These are phyloP conservation scores for Myotis davidii DNA, from an alignment of 2,113 vertebrate genomes.

Conservation along the genomic window DNA sequence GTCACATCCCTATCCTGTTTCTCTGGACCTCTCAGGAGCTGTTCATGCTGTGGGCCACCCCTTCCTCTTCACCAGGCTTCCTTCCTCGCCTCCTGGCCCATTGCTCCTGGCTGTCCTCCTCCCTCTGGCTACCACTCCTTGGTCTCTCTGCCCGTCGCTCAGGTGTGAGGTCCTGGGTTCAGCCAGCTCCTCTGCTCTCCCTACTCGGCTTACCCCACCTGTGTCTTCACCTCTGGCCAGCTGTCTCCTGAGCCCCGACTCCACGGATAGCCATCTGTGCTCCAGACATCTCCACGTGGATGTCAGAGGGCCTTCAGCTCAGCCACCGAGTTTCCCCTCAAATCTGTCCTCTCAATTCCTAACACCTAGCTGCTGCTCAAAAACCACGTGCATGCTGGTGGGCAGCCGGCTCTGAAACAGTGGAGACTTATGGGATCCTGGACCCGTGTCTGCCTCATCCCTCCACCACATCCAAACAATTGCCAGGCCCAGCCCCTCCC, in stretches of 20 bases:
- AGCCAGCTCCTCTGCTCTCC: background rate
- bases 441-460: too few species aligned
- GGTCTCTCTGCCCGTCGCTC: background rate
- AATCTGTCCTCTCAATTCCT: background rate
- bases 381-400: background rate
- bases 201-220: background rate
- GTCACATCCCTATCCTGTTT: background rate
- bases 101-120: background rate
- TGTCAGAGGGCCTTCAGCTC: background rate
- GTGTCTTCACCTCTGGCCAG: background rate
- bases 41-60: background rate
- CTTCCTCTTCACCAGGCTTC: background rate
- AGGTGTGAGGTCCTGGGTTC: background rate
- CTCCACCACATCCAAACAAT: background rate
- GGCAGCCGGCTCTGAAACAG: background rate
- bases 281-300: background rate
- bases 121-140: background rate
- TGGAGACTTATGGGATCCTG: rapidly evolving
- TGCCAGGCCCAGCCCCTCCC: background rate
- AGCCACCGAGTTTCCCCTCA: background rate
- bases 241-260: background rate
- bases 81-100: background rate
- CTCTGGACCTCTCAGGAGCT: background rate
- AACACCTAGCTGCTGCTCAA: background rate
- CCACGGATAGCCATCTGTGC: background rate